A percentile compares a stretch with the other conserved stretches of the same genome.
Conservation (phyloP, 2,113 vertebrate species). For the Corvus cornix region DNA sequence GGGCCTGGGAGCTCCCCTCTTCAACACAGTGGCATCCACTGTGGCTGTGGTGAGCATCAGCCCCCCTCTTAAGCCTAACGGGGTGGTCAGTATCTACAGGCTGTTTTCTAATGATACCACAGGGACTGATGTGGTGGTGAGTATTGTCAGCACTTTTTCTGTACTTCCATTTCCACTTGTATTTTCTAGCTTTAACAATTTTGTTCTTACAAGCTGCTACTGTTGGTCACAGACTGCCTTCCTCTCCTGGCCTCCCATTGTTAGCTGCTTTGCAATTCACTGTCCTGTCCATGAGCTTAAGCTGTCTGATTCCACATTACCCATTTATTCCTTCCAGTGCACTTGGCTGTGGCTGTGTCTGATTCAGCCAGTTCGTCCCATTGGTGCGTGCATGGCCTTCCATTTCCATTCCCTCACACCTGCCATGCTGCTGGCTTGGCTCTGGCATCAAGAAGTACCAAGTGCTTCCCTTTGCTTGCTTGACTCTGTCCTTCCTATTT, state of each 20-base stretch:
- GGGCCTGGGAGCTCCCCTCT: slow-evolving; percentile 76
- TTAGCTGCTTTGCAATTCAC: not conserved
- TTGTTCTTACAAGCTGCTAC: not conserved
- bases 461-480: not conserved
- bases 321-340: not conserved
- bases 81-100: slow-evolving; percentile 86
- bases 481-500: not conserved
- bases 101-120: slow-evolving; percentile 77
- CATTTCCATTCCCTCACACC: not conserved
- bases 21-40: slow-evolving; percentile 78
- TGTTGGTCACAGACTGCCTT: not conserved
- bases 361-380: not conserved
- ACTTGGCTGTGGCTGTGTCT: not conserved
- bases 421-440: not conserved
- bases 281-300: not conserved
- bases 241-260: not conserved
- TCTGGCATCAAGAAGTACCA: not conserved
- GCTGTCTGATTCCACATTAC: not conserved
- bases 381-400: not conserved
- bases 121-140: slow-evolving; percentile 78
- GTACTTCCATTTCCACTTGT: not conserved
- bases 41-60: slow-evolving; percentile 82
- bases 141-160: not conserved
- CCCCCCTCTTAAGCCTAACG: slow-evolving; percentile 81
- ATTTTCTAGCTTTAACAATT: not conserved